Base-by-base conservation (phyloP, 2,113 vertebrate genomes). In the Pteronura brasiliensis region DNA sequence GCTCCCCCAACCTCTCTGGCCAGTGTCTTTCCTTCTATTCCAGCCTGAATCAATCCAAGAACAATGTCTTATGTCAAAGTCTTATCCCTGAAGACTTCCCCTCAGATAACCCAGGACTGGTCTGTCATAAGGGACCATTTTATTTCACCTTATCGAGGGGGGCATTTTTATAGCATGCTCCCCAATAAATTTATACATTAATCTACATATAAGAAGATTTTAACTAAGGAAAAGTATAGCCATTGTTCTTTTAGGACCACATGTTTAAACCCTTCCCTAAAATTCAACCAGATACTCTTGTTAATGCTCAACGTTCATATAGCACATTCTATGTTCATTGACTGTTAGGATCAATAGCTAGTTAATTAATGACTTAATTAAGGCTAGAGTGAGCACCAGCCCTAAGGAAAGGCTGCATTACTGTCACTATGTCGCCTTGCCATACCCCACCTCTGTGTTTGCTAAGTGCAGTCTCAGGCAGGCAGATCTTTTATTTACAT, bases 301-400 rank as follows among this genome's bases (percentile, higher is more conserved):
- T 49, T 94, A 95, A 79, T n/a, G 11, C 25, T 94, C 71, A 39
- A 44, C 44, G 71, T 96, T 88, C 63, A 72, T 52, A 23, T 1
- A 90, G 57, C 49, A 36, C 57, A 85, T 55, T 65, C 15, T 88
- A 13, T 77, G 29, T 59, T 72, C 39, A 69, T 4, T 65, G 49
- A 72, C 69, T 95, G 71, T 71, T 72, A 77, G 47, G 94, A 93
- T 97, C 90, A 88, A 72, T 95, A 96, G 23, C 39, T 65, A 96
- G n/a, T 90, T 92, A 97, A 95, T 96, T 89, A 94, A 81, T 81
- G 63, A 65, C 96, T 94, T 96, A 44, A 89, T 96, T 97, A 94
- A 92, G 65, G 29, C 39, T 27, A 67, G 44, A 88, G 11, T 84
- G 88, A 90, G 9, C 47, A 95, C 17, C 34, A 88, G n/a, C 67